phyloP scores from a whole-genome alignment of 2,888 invertebrate species.

The Pammene aurita region DNA sequence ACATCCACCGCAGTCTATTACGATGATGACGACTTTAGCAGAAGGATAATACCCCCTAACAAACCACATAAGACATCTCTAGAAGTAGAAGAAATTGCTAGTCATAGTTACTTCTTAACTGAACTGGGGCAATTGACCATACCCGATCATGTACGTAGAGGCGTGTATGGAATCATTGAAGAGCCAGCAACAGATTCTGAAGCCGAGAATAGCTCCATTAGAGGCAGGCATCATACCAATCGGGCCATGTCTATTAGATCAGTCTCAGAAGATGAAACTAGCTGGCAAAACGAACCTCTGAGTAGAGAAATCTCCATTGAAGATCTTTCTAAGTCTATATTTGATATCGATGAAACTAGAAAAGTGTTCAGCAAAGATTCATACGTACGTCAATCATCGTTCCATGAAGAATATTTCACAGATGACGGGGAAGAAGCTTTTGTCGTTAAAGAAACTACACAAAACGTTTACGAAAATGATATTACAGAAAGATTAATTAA shows the following conservation, averaged over 20 bases:
- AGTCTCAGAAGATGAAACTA: conserved; percentile 85
- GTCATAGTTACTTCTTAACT: conserved; percentile 83
- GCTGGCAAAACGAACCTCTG: conserved; percentile 79
- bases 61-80: conserved; percentile 80
- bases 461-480: conserved; percentile 76
- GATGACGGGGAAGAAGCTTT: conserved; percentile 73
- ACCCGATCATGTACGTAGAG: conserved; percentile 74
- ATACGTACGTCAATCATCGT: conserved; percentile 73
- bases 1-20: conserved; percentile 84
- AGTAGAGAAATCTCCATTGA: conserved; percentile 84
- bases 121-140: conserved; percentile 78
- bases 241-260: conserved; percentile 86
- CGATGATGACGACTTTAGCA: conserved; percentile 76
- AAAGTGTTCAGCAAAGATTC: conserved; percentile 81
- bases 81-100: conserved; percentile 84
- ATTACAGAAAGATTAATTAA: conserved; percentile 77
- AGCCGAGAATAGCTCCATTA: conserved; percentile 72
- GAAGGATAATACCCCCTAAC: conserved; percentile 73
- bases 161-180: conserved; percentile 78
- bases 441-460: conserved; percentile 70
- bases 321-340: conserved; percentile 80
- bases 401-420: conserved; percentile 76
- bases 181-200: conserved; percentile 81
- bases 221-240: conserved; percentile 63
- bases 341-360: conserved; percentile 77